A percentile compares a stretch with the other conserved stretches of the same genome.
These are phyloP conservation scores for Pangasius sanitwongsei DNA, from an alignment of 2,797 vertebrate genomes.

Conservation along the genomic window DNA sequence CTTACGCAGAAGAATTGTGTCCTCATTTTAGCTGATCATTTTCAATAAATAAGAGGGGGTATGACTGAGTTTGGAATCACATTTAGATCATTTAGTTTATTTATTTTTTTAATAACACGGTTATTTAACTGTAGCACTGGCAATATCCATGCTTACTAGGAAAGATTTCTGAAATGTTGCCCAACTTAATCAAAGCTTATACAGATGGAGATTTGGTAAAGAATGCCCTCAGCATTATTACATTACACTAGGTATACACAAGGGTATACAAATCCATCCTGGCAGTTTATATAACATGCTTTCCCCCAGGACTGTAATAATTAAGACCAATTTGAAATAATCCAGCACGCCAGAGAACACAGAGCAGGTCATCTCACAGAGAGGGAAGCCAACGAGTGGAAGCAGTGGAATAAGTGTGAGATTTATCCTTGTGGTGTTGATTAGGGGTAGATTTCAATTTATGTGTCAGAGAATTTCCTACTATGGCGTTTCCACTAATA, in stretches of 20 bases:
- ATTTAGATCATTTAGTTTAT: neutral
- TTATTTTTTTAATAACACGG: neutral
- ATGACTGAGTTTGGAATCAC: neutral
- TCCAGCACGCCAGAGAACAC: neutral
- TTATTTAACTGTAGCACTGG: constrained; percentile 27
- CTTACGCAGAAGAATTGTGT: neutral
- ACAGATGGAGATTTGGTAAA: neutral
- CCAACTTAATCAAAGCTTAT: neutral
- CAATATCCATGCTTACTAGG: constrained; percentile 3
- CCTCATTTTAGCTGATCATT: neutral
- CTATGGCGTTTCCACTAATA: neutral
- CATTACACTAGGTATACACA: neutral
- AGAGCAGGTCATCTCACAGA: neutral
- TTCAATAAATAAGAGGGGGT: neutral
- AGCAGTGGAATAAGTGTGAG: neutral
- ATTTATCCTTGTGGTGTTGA: neutral
- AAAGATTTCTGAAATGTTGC: constrained; percentile 10
- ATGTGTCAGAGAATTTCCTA: neutral
- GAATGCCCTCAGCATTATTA: constrained; percentile 1
- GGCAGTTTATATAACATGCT: neutral
- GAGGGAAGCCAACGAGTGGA: neutral
- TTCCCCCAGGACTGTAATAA: constrained; percentile 3
- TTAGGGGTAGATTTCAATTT: neutral
- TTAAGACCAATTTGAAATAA: constrained; percentile 14
- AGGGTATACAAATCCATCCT: neutral